Conservation (phyloP, 2,888 invertebrate genomes). For the Noctua janthe region DNA sequence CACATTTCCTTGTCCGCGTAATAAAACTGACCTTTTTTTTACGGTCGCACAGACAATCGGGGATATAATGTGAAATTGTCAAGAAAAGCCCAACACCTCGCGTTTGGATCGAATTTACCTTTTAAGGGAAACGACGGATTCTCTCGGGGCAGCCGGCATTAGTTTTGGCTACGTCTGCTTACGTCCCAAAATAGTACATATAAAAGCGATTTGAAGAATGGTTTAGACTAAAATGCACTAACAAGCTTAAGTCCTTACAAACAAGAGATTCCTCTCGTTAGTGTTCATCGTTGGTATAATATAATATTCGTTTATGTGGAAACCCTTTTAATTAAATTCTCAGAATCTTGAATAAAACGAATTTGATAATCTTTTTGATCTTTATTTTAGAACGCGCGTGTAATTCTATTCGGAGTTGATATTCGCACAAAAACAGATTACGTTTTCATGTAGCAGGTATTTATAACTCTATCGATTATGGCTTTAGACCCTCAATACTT, state of each 20-base stretch:
- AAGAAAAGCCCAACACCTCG: conserved; percentile 83
- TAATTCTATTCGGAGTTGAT: conserved; percentile 36
- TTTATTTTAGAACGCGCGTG: conserved; percentile 14
- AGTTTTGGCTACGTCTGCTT: conserved; percentile 67
- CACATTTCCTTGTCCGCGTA: conserved; percentile 77
- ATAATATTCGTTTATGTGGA: conserved; percentile 1
- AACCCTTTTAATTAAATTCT: conserved; percentile 8
- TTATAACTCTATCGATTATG: conserved; percentile 48
- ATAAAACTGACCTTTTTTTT: conserved; percentile 85
- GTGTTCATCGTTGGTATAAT: conserved; percentile 16
- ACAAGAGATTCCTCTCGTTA: conserved; percentile 45
- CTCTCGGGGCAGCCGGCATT: conserved; percentile 76
- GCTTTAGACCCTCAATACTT: conserved; percentile 50
- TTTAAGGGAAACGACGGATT: conserved; percentile 80
- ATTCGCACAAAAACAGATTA: conserved; percentile 30
- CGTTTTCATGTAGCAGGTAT: conserved; percentile 25
- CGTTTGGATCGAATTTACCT: conserved; percentile 82
- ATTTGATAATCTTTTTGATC: conserved; percentile 17
- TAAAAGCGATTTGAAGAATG: conserved; percentile 27
- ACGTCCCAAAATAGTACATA: conserved; percentile 39
- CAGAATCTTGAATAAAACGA: conserved; percentile 13
- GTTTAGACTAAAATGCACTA: conserved; percentile 48
- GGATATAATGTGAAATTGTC: conserved; percentile 85
- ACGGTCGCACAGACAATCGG: conserved; percentile 77
- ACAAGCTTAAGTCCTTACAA: conserved; percentile 47